Evolutionary conservation across 1,140 invertebrate genomes (phyloP), one percentile per base, ranked within the genome.

Genomic region (Diorhabda sublineata): DNA sequence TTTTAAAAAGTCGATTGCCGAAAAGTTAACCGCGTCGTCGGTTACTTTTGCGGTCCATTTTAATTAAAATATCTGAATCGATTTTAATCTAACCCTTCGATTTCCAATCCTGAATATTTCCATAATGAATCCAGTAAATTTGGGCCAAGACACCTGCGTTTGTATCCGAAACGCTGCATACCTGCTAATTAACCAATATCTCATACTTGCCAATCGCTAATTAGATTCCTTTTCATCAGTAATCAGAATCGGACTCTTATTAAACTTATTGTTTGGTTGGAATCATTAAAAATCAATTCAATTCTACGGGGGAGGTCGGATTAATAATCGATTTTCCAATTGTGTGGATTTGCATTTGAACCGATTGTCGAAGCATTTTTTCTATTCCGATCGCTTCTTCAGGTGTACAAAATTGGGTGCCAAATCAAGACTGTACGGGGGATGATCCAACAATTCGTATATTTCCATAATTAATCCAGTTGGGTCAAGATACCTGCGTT

Each of bases 31-130:
- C 47, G 47, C 47, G 6, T 52, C 47, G 47, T 52, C 47, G 47
- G 6, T 52, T 52, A 8, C 72, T 69, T 58, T 52, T 45, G 60
- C 67, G 60, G 47, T 71, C 75, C 70, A 61, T 71, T 75, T 76
- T 77, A 77, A 77, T 77, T 77, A 77, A 77, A 77, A 77, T 76
- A 76, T 75, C 73, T 73, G 64, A 68, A 59, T 62, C 63, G 72
- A 75, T 74, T 70, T 47, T 69, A 71, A 74, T 74, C 73, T 69
- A 71, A 70, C 66, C 69, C 66, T 73, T 69, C 70, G 70, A 70
- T 73, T 73, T 71, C 69, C 58, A 52, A 69, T 69, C 70, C 64
- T 56, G 70, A 66, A 73, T 71, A 73, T 68, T 73, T 73, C 71
- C 69, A 71, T 73, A 73, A 73, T 73, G 71, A 73, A 73, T 67